Evolutionary conservation across 2,888 invertebrate species (phyloP), one percentile per base, ranked within the genome.

Genomic region (Mythimna lalbum): DNA sequence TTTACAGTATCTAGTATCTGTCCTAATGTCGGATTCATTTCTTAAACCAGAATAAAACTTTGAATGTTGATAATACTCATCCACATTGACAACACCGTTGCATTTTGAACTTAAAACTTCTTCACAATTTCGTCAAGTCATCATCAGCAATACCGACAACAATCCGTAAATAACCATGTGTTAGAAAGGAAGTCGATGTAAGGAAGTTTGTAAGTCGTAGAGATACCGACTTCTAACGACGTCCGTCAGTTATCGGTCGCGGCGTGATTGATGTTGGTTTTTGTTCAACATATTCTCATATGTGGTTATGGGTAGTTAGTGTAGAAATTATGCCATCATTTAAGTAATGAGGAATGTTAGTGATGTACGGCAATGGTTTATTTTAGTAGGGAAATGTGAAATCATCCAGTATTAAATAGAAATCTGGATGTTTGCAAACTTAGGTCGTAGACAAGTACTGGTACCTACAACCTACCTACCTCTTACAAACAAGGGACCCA

Each of bases 191-290:
- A 81, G 80, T 78, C 56, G 52, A n/a, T 50, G 70, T 67, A 70
- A 70, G 83, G 84, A 82, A 83, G 83, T 83, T 78, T 76, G 76
- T 65, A 76, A 77, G 67, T 74, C 72, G 63, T 65, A 66, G 69
- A 80, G 82, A 82, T 76, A 74, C 69, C 60, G 61, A 69, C 73
- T 82, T 85, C 57, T 87, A 87, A 86, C 85, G 82, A 88, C 88
- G 76, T 88, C 88, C 87, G 86, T 64, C 74, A 59, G 66, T 73
- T 77, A 85, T 80, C 82, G 76, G 69, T 52, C 60, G 80, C 80
- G 82, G 84, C 64, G 63, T 82, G 83, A 85, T 88, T 87, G 88
- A 88, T 87, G 86, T 83, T 56, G 68, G 57, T 71, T 70, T 77
- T 81, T 65, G 63, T 69, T 70, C 67, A 64, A 72, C 43, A 62